Evolutionary conservation across 1,140 invertebrate genomes (phyloP), one percentile per base, ranked within the genome.

Genomic region (Eumeta japonica): DNA sequence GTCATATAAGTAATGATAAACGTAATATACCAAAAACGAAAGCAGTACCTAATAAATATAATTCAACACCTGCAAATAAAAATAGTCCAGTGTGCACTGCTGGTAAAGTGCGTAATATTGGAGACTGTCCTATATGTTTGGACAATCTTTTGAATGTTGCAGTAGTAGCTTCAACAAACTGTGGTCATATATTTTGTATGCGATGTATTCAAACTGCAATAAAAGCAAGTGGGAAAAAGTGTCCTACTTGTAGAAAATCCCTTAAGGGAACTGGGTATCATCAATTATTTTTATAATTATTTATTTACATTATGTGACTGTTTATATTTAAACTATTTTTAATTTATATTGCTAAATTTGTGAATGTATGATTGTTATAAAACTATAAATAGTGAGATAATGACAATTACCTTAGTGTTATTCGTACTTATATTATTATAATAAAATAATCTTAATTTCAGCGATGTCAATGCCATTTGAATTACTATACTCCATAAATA

Each of bases 141-240:
- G 50, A 52, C 2, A 37, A 20, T n/a, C 20, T 55, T 7, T 3
- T 27, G 2, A 35, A 19, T 11, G 43, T 34, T n/a, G 7, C 40
- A n/a, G n/a, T n/a, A 10, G 27, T 55, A 11, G 50, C 43, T n/a
- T 55, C 52, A 17, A 55, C 52, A 31, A 18, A 46, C 12, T 55
- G 50, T 44, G 53, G 53, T 13, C 53, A 55, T 47, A 30, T 55
- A n/a, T 52, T 55, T 13, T 57, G 50, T 33, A 37, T 49, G 36
- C 24, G 10, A 15, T 57, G 50, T 24, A 49, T 57, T 27, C 13
- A 44, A 16, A 18, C 28, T 24, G 36, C 48, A 10, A 14, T 48
- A 5, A 45, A 28, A 35, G 9, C 24, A 9, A 46, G 24, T 45
- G 39, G 42, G 1, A 51, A 48, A 45, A 51, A 36, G 31, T 57